A percentile compares a stretch with the other conserved stretches of the same genome.
Conservation (phyloP, 2,888 invertebrate species). For the Scaptomyza reducta region DNA sequence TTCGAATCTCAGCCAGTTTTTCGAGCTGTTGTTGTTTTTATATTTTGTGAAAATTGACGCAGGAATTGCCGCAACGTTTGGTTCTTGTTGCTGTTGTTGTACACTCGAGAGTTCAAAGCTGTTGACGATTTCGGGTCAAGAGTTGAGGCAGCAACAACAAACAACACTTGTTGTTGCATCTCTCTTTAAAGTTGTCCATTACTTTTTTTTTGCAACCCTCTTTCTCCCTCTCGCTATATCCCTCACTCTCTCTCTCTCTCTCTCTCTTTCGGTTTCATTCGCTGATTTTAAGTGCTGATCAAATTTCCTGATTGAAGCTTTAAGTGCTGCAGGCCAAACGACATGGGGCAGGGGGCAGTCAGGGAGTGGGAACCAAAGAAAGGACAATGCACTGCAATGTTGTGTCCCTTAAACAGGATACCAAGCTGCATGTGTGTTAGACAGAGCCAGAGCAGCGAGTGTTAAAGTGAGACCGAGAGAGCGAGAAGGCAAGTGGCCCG, state of each 20-base stretch:
- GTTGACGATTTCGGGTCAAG: constrained; percentile 72
- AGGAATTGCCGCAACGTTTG: constrained; percentile 67
- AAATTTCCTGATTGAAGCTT: constrained; percentile 75
- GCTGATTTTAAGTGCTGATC: constrained; percentile 66
- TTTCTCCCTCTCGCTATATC: no score
- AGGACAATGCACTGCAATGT: constrained; percentile 42
- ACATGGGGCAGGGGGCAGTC: not conserved
- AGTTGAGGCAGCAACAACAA: constrained; percentile 41
- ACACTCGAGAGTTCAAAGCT: constrained; percentile 56
- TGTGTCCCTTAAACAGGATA: constrained; percentile 66
- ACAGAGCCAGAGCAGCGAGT: not conserved
- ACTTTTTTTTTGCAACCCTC: not conserved
- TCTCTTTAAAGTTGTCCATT: constrained; percentile 34
- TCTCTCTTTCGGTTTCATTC: not conserved
- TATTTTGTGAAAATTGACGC: constrained; percentile 70
- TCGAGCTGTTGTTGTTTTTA: constrained; percentile 1
- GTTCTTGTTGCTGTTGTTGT: constrained; percentile 8
- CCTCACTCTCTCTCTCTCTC: not conserved
- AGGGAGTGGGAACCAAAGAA: constrained; percentile 1
- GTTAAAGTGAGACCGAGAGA: not conserved
- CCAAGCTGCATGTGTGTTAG: constrained; percentile 13
- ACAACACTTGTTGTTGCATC: constrained; percentile 62
- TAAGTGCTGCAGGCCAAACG: constrained; percentile 56
- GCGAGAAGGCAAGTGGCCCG: not conserved
- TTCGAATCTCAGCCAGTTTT: constrained; percentile 30